Conservation (phyloP, 2,113 vertebrate species). For the Polyodon spathula region DNA sequence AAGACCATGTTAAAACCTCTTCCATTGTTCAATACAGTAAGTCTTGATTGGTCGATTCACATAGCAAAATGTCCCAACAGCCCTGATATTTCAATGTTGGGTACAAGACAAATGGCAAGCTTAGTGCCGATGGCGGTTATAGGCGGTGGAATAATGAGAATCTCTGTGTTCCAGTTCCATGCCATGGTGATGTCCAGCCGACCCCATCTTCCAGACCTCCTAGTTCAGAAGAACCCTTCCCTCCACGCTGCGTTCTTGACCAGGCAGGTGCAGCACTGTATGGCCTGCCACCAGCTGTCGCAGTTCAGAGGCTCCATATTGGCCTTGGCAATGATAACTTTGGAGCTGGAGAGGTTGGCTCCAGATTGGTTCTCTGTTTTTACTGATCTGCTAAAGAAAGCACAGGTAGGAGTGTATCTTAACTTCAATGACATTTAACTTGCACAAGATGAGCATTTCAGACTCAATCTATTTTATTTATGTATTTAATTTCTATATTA, state of each 20-base stretch:
- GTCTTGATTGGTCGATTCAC: conserved; percentile 19
- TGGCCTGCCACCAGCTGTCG: conserved; percentile 96
- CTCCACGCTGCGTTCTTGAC: conserved; percentile 83
- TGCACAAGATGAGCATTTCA: neutral
- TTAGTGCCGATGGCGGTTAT: conserved; percentile 14
- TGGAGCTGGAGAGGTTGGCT: conserved; percentile 79
- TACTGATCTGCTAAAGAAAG: conserved; percentile 84
- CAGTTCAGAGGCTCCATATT: conserved; percentile 94
- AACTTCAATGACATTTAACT: neutral
- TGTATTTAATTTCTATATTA: too few relatives aligned
- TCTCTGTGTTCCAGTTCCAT: conserved; percentile 61
- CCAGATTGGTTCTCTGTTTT: conserved; percentile 72
- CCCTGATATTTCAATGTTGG: neutral
- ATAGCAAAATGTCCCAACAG: conserved; percentile 28
- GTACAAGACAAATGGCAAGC: neutral
- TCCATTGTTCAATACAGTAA: conserved; percentile 1
- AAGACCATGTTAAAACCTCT: neutral
- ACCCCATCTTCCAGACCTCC: conserved; percentile 55
- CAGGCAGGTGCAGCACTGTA: conserved; percentile 93
- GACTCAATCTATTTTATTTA: too few relatives aligned
- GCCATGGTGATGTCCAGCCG: conserved; percentile 61
- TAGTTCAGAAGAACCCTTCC: conserved; percentile 80
- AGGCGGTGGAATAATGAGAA: conserved; percentile 17
- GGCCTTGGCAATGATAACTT: conserved; percentile 94
- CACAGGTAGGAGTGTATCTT: conserved; percentile 61